Conservation (phyloP, 2,797 vertebrate genomes). For the Schizopygopsis malacanthus region DNA sequence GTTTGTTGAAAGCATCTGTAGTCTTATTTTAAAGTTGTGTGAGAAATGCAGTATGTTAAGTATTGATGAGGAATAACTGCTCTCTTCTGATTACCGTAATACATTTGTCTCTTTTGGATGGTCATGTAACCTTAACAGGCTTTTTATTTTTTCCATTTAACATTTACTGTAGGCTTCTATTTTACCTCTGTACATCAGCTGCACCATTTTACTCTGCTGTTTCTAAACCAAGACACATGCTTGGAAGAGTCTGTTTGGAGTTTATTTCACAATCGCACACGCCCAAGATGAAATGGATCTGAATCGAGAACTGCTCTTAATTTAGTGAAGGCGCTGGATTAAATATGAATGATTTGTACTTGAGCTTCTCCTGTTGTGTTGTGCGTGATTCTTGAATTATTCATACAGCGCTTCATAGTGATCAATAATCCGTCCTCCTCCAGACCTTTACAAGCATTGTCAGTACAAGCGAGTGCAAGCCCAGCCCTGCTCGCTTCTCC, state of each 20-base stretch:
- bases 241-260: not conserved
- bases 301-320: not conserved
- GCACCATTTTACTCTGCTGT: not conserved
- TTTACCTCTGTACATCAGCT: not conserved
- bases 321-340: slow-evolving; percentile 23
- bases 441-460: slow-evolving; percentile 22
- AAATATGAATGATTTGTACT: not conserved
- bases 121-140: not conserved
- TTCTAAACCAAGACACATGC: not conserved
- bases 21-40: not conserved
- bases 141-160: not conserved
- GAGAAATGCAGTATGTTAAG: not conserved
- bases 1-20: not conserved
- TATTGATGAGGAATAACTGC: too few species aligned
- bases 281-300: not conserved
- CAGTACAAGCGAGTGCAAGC: not conserved
- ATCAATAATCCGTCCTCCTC: slow-evolving; percentile 19
- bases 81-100: too few species aligned
- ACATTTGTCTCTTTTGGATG: not conserved
- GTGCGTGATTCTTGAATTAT: slow-evolving; percentile 13
- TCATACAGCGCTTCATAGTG: not conserved
- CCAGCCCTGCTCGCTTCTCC: not conserved
- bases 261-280: slow-evolving; percentile 3
- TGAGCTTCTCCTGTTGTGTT: not conserved
- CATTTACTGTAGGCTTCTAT: not conserved